Conservation (phyloP, 2,797 vertebrate genomes). For the Eospalax fontanierii region DNA sequence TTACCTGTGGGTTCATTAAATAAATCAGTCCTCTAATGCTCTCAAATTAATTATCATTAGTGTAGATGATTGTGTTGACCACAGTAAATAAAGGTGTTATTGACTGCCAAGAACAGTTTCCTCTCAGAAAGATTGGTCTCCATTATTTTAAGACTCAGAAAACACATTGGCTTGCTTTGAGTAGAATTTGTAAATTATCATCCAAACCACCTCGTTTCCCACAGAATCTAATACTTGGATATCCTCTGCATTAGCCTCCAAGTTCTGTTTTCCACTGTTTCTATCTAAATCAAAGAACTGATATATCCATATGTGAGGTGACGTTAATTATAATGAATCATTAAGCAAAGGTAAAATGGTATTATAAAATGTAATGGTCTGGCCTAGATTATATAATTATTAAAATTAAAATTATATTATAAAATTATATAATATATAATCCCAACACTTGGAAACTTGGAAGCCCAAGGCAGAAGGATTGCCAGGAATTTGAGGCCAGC, state of each 20-base stretch:
- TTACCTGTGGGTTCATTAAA: slow-evolving; percentile 87
- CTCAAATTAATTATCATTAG: slow-evolving; percentile 88
- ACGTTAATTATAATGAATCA: neutral
- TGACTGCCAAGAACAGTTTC: slow-evolving; percentile 70
- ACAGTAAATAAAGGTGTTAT: slow-evolving; percentile 72
- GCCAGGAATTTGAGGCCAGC: neutral
- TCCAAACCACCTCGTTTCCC: neutral
- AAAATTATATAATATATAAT: neutral
- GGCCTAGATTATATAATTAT: too few species aligned
- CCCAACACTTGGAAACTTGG: neutral
- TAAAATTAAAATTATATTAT: neutral
- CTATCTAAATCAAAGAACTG: neutral
- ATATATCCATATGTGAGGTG: neutral
- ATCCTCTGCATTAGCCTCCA: neutral
- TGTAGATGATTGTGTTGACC: slow-evolving; percentile 83
- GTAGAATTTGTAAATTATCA: slow-evolving; percentile 32
- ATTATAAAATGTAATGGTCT: neutral
- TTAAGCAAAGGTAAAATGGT: neutral
- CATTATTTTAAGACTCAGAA: slow-evolving; percentile 22
- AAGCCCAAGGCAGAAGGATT: neutral
- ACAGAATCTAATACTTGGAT: neutral
- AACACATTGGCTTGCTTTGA: neutral
- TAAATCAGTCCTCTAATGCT: slow-evolving; percentile 85
- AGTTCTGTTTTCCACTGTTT: slow-evolving; percentile 36
- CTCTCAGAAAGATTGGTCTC: slow-evolving; percentile 34